These are phyloP conservation scores for Philopedon plagiatum DNA, from an alignment of 2,888 invertebrate genomes.

Conservation along the genomic window DNA sequence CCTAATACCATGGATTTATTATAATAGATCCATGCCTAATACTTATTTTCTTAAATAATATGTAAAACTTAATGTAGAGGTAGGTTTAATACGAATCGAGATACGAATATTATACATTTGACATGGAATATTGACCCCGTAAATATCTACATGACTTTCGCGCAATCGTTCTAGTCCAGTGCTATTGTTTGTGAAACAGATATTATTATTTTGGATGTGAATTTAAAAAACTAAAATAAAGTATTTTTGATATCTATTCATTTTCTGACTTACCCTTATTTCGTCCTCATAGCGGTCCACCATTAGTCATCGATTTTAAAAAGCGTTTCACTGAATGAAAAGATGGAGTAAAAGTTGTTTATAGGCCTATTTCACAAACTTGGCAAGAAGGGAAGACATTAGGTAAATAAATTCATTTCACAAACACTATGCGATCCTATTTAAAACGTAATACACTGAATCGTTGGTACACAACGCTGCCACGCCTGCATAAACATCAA, in stretches of 20 bases:
- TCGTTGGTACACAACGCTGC: conserved; percentile 23
- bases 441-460: conserved; percentile 12
- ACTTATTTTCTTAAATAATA: too few species aligned
- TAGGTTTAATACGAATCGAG: too few species aligned
- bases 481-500: conserved; percentile 42
- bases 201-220: not conserved
- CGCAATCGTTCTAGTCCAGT: not conserved
- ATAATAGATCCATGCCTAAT: too few species aligned
- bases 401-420: conserved; percentile 9
- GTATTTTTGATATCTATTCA: too few species aligned
- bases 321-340: not conserved
- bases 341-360: not conserved
- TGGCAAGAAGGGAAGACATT: conserved; percentile 28
- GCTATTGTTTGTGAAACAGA: not conserved
- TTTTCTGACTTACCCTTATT: conserved; percentile 13
- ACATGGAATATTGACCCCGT: too few species aligned
- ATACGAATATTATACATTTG: too few species aligned
- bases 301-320: conserved; percentile 12
- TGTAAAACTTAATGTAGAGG: not conserved
- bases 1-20: too few species aligned
- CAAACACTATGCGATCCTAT: conserved; percentile 2
- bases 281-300: conserved; percentile 39
- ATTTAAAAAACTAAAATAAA: too few species aligned
- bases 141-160: not conserved
- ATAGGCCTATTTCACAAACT: not conserved